These are phyloP conservation scores for Caenorhabditis wallacei DNA, from an alignment of 2,888 invertebrate genomes.

Conservation along the genomic window DNA sequence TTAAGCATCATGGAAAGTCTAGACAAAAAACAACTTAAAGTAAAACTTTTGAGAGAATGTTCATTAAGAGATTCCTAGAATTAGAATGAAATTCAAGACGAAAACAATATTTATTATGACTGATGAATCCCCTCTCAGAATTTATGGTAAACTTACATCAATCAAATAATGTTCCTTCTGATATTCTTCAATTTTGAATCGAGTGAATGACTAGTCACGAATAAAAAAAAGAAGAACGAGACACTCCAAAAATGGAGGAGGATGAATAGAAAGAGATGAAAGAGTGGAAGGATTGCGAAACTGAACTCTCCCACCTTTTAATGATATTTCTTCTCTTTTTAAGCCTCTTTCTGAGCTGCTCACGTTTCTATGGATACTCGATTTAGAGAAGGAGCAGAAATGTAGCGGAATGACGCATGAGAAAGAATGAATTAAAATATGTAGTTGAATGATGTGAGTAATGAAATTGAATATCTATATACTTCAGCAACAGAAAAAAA, in stretches of 20 bases:
- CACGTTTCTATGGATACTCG: slow-evolving; percentile 31
- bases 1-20: not conserved
- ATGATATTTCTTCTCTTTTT: slow-evolving; percentile 34
- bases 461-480: slow-evolving; percentile 31
- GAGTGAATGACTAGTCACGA: slow-evolving; percentile 27
- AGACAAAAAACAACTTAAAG: too few relatives aligned
- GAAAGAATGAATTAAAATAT: slow-evolving; percentile 6
- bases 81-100: too few relatives aligned
- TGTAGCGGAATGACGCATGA: slow-evolving; percentile 21
- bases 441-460: slow-evolving; percentile 19
- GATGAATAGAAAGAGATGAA: too few relatives aligned
- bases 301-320: slow-evolving; percentile 9
- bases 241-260: not conserved
- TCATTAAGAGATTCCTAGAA: too few relatives aligned
- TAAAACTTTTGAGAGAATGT: too few relatives aligned
- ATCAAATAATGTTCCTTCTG: slow-evolving; percentile 55
- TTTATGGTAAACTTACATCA: slow-evolving; percentile 66
- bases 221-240: slow-evolving; percentile 16
- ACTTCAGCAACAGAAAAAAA: not conserved
- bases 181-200: slow-evolving; percentile 57
- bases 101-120: too few relatives aligned
- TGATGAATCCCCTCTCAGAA: too few relatives aligned
- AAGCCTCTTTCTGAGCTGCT: slow-evolving; percentile 35
- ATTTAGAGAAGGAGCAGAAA: not conserved
- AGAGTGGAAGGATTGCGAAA: slow-evolving; percentile 44